These are phyloP conservation scores for Spodoptera littoralis DNA, from an alignment of 2,888 invertebrate species.

Conservation along the genomic window DNA sequence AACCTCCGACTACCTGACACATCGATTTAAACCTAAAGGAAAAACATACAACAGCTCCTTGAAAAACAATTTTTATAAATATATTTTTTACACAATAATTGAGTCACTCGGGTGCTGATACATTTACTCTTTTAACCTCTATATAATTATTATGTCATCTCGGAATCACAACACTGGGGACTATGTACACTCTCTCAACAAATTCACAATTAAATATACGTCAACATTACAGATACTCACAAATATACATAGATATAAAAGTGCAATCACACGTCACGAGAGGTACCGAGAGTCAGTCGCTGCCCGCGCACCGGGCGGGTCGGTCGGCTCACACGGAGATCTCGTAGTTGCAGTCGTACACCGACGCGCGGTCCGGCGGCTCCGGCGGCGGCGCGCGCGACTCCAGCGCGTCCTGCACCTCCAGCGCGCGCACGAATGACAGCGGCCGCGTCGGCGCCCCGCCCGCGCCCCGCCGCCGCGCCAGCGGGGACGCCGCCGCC, in stretches of 20 bases:
- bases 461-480: constrained; percentile 85
- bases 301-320: constrained; percentile 7
- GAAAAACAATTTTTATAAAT: constrained; percentile 63
- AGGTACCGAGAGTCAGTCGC: constrained; percentile 12
- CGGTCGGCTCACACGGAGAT: constrained; percentile 94
- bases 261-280: constrained; percentile 47
- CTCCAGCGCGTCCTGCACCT: constrained; percentile 96
- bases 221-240: constrained; percentile 74
- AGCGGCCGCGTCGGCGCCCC: constrained; percentile 91
- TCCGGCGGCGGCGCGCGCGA: constrained; percentile 89
- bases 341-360: constrained; percentile 98
- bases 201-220: constrained; percentile 82
- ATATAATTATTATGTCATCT: constrained; percentile 68
- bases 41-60: constrained; percentile 68
- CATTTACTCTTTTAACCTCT: constrained; percentile 53
- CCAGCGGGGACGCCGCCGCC: constrained; percentile 70
- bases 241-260: constrained; percentile 84
- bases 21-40: constrained; percentile 62
- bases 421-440: constrained; percentile 96
- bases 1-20: constrained; percentile 61
- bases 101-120: constrained; percentile 60
- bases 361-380: constrained; percentile 95
- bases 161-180: constrained; percentile 83
- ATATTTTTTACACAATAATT: constrained; percentile 63
- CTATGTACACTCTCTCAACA: constrained; percentile 79